These are phyloP conservation scores for Lasiommata megera DNA, from an alignment of 2,888 invertebrate genomes.

Conservation along the genomic window DNA sequence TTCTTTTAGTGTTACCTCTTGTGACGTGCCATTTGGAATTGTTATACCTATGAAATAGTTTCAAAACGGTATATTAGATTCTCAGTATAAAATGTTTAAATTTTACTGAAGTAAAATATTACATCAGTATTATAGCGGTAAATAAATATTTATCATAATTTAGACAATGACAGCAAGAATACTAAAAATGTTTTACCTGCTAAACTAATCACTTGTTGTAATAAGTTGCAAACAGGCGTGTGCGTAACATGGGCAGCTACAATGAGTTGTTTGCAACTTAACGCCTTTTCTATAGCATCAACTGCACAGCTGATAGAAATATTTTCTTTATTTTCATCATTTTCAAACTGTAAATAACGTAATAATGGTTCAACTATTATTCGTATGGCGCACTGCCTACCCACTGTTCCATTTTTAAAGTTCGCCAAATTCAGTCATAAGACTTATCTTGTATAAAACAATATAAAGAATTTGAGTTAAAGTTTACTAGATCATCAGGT, in stretches of 20 bases:
- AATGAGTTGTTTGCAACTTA: slow-evolving; percentile 19
- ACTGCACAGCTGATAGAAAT: slow-evolving; percentile 4
- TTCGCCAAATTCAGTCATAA: no score
- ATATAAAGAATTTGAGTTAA: no score
- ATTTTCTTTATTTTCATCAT: background rate
- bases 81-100: no score
- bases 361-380: no score
- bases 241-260: background rate
- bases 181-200: slow-evolving; percentile 7
- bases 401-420: no score
- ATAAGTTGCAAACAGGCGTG: background rate
- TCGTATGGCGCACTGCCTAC: no score
- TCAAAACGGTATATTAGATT: background rate
- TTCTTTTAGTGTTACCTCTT: slow-evolving; percentile 33
- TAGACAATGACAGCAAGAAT: no score
- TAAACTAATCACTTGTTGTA: slow-evolving; percentile 13
- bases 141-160: no score
- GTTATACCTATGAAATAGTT: slow-evolving; percentile 28
- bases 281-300: slow-evolving; percentile 13
- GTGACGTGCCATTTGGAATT: slow-evolving; percentile 22
- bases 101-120: no score
- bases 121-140: no score
- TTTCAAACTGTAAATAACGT: background rate
- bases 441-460: no score
- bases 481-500: no score